Evolutionary conservation across 2,797 vertebrate genomes (phyloP).

Genomic region (Falco columbarius): DNA sequence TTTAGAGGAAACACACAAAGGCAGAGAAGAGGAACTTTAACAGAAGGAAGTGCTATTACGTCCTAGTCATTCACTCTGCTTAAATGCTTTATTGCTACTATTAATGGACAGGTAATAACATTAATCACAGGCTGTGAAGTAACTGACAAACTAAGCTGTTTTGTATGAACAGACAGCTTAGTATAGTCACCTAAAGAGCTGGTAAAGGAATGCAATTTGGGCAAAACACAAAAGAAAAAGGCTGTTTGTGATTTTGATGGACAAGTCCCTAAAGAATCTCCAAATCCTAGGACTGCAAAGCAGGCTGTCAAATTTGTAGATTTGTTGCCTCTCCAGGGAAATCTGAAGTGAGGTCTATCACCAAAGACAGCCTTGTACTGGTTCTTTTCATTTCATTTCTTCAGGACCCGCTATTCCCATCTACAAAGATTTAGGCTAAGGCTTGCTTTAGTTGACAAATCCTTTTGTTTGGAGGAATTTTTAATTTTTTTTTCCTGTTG

Average conservation of each 20-base stretch:
- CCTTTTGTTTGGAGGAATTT: not conserved
- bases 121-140: not conserved
- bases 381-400: not conserved
- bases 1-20: not conserved
- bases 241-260: not conserved
- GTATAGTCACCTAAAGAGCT: not conserved
- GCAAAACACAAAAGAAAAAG: not conserved
- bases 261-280: not conserved
- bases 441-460: not conserved
- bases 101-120: constrained; percentile 30
- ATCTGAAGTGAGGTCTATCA: not conserved
- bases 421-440: not conserved
- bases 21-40: not conserved
- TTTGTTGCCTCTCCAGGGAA: not conserved
- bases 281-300: not conserved
- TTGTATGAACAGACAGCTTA: not conserved
- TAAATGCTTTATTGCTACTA: not conserved
- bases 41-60: not conserved
- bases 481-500: not conserved
- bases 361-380: not conserved
- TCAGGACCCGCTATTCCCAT: not conserved
- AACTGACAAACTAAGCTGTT: not conserved
- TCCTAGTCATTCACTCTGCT: not conserved
- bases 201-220: not conserved
- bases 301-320: not conserved